Evolutionary conservation across 2,113 vertebrate species (phyloP), one percentile per base, ranked within the genome.

Genomic region (Jacana jacana): DNA sequence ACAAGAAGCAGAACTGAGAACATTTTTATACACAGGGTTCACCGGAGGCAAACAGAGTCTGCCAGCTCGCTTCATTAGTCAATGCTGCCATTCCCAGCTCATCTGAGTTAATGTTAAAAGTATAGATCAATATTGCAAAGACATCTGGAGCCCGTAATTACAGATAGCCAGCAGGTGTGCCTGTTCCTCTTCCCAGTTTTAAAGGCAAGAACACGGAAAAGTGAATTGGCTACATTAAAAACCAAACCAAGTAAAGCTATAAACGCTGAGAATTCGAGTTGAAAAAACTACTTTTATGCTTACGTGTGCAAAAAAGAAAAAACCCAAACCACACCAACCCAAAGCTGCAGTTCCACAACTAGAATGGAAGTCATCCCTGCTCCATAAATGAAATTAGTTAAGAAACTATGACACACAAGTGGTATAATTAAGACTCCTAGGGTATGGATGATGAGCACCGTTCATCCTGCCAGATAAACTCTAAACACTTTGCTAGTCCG

Each of bases 381-480:
- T 37, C 25, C 0, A 0, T 16, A 42, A 48, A 20, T 64, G 27
- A 20, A 54, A 46, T 31, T 73, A 68, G 44, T 80, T 64, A 57
- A 80, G 42, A 73, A 57, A 40, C 6, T 22, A 28, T 6, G 24
- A 76, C 52, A 31, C 11, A 31, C 11, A 46, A 69, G 49, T n/a
- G 25, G 10, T 27, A 52, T 13, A 39, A 30, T 25, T 25, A 58
- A 25, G 35, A 69, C 18, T 40, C 51, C 7, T 5, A 31, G 28
- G 1, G 3, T 4, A 55, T 0, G 24, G 35, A 27, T 1, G 1
- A 48, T 1, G 14, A 84, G 44, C 48, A 42, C 17, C 10, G 18
- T 11, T 48, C 42, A 57, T 5, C 17, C 55, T 42, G 25, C 9
- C 55, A 54, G 35, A 42, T 71, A 49, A 51, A 28, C 57, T 46